Percentiles rank a stretch among this genome's conserved stretches.
phyloP scores from a whole-genome alignment of 2,888 invertebrate genomes.

The Psylliodes chrysocephalus region DNA sequence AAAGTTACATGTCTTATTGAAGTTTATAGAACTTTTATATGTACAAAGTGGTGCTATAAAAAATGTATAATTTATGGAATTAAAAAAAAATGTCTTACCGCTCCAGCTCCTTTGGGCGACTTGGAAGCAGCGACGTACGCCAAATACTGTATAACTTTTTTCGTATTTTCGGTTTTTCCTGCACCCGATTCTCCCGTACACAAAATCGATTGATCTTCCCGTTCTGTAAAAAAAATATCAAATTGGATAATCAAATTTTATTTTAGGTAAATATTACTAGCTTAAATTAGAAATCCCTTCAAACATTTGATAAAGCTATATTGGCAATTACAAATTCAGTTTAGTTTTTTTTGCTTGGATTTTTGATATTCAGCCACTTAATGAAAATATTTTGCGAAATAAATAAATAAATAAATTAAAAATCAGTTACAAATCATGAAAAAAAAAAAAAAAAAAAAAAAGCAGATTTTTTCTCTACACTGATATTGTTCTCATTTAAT shows the following conservation, averaged over 20 bases:
- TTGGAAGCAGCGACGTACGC: slow-evolving; percentile 99
- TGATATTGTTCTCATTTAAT: too few relatives aligned
- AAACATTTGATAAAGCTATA: too few relatives aligned
- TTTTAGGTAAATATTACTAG: background rate
- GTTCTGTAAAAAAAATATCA: slow-evolving; percentile 75
- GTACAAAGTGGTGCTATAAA: slow-evolving; percentile 18
- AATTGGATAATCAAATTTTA: background rate
- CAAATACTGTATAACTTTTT: slow-evolving; percentile 99
- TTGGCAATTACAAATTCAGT: too few relatives aligned
- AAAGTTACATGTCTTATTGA: background rate
- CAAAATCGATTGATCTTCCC: slow-evolving; percentile 98
- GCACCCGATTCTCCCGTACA: slow-evolving; percentile 99
- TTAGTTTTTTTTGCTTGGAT: too few relatives aligned
- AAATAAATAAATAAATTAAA: too few relatives aligned
- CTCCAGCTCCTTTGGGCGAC: slow-evolving; percentile 88
- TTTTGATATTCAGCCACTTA: too few relatives aligned
- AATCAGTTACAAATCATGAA: too few relatives aligned
- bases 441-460: too few relatives aligned
- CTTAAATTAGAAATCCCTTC: slow-evolving; percentile 1
- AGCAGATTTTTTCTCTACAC: too few relatives aligned
- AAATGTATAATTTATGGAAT: background rate
- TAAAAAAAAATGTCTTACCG: slow-evolving; percentile 73
- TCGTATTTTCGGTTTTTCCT: slow-evolving; percentile 99
- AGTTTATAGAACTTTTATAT: slow-evolving; percentile 4
- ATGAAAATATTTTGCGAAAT: too few relatives aligned